These are phyloP conservation scores for Astyanax mexicanus DNA, from an alignment of 2,797 vertebrate genomes.

Conservation along the genomic window DNA sequence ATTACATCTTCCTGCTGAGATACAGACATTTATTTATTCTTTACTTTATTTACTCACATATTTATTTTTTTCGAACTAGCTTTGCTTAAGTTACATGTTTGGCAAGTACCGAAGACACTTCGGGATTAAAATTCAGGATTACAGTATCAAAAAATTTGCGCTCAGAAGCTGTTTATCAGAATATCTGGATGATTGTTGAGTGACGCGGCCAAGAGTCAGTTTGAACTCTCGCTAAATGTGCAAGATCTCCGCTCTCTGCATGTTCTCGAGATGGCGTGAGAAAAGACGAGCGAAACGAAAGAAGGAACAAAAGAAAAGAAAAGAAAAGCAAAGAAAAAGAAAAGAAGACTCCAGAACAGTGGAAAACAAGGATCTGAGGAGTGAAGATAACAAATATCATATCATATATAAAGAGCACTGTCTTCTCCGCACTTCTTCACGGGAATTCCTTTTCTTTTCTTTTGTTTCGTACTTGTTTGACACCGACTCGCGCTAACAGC, in stretches of 20 bases:
- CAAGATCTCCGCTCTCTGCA: neutral
- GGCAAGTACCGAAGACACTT: conserved; percentile 4
- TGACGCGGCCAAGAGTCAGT: neutral
- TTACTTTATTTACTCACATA: too few relatives aligned
- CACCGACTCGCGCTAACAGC: conserved; percentile 60
- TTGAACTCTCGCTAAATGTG: neutral
- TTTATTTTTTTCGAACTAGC: neutral
- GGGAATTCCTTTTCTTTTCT: neutral
- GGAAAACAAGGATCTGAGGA: conserved; percentile 10
- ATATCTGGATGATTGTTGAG: neutral
- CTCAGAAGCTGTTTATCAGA: neutral
- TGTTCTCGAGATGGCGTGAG: conserved; percentile 11
- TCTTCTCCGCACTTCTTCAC: conserved; percentile 53
- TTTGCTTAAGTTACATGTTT: conserved; percentile 28
- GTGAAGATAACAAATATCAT: conserved; percentile 40
- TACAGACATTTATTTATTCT: neutral
- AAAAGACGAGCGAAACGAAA: conserved; percentile 16
- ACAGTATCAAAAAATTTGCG: conserved; percentile 4
- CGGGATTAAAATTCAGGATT: neutral
- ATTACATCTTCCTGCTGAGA: conserved; percentile 3
- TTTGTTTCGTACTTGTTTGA: conserved; percentile 32
- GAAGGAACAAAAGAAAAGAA: neutral
- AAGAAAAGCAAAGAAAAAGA: neutral
- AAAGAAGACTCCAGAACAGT: neutral
- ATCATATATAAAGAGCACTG: conserved; percentile 73